Base-by-base conservation (phyloP, 2,888 invertebrate species). In the Allolobophora icterica region DNA sequence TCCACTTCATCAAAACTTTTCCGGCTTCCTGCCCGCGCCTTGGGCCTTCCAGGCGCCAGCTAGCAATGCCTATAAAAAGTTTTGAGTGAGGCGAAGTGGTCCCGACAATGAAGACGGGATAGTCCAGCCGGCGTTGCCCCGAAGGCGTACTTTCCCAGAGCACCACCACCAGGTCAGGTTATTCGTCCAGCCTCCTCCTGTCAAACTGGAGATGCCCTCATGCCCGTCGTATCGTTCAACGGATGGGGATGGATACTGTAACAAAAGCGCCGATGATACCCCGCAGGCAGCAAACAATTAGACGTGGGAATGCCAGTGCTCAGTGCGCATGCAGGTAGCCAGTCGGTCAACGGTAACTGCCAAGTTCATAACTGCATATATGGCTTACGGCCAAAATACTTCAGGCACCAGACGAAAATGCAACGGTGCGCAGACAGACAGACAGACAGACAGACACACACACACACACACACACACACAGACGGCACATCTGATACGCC, bases 21-120 rank as follows among this genome's bases (percentile, higher is more conserved):
- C 71, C 6, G n/a, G n/a, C n/a, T 71, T n/a, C 71, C 71, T 71
- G 71, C 71, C 8, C 30, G 71, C n/a, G 17, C 71, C 71, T 71
- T n/a, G n/a, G 71, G 71, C 71, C 71, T n/a, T 71, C 6, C 71
- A 30, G 71, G n/a, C 71, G 30, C 71, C 71, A 71, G 71, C 71
- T 13, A 52, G 24, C 52, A 52, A 21, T 24, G 21, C 24, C 21
- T 11, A 52, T 52, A 52, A 71, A 71, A 71, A 71, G 71, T n/a
- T 71, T 71, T 71, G 71, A 71, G 71, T n/a, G 71, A n/a, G 71
- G 30, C 30, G 71, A 71, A 71, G 71, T 71, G 71, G 71, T 71
- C 2, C 8, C n/a, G 71, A 71, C 71, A 17, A 8, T 17, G 71
- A 71, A 30, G 58, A 3, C 58, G 58, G 58, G 30, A 24, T 30